Evolutionary conservation across 2,113 vertebrate genomes (phyloP), one percentile per base, ranked within the genome.

Genomic region (Notarius lentiginosus): DNA sequence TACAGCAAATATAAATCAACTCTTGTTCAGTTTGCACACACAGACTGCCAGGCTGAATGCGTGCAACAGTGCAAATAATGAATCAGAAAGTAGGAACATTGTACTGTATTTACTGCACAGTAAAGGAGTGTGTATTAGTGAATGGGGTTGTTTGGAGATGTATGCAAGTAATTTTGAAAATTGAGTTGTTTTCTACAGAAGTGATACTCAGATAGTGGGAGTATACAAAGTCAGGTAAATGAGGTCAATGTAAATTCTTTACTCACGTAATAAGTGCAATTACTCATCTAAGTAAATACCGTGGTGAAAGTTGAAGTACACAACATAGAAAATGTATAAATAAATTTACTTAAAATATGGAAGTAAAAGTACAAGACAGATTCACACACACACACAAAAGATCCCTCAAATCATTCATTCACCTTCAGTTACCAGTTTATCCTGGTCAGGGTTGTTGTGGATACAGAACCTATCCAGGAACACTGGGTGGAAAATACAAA

Each of bases 1-100:
- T 86, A 85, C 70, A 76, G 30, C 83, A 79, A 82, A 85, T 83
- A 87, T 84, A 90, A 90, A 88, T 87, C 70, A 85, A 72, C 85
- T 88, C 83, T 83, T 83, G 79, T 84, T 73, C 49, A 41, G 10
- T 85, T 63, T 87, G 86, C 60, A 61, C 60, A 68, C 27, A 49
- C 1, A 79, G 80, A 88, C 87, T 90, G 30, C 30, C 85, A 82
- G 55, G 70, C 18, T 53, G 22, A 83, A 66, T 27, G 68, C 72
- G 47, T 56, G 60, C 72, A 87, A 56, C n/a, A 63, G 49, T 51
- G 18, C 79, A 75, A 86, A 86, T 83, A 77, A 83, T 10, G n/a
- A 65, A 4, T 7, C 20, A 24, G 55, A 77, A 85, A 55, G 65
- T 7, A 56, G 18, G 61, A 61, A 34, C 63, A 15, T 61, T 77